Evolutionary conservation across 2,113 vertebrate species (phyloP).

Genomic region (Eublepharis macularius): DNA sequence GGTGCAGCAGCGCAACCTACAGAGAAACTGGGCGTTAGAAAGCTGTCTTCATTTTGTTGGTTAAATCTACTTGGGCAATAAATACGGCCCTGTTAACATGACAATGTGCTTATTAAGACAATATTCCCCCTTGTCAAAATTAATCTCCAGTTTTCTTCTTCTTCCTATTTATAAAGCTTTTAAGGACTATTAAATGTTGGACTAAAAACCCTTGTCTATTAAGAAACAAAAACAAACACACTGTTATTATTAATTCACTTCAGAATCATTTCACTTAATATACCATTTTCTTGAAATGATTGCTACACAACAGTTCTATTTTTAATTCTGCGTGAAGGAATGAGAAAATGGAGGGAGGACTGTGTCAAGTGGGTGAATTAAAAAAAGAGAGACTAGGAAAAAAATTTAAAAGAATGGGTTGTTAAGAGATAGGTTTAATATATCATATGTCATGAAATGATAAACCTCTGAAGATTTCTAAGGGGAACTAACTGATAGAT

Average conservation of each 20-base stretch:
- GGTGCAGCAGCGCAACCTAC: background rate
- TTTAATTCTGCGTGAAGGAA: slow-evolving; percentile 27
- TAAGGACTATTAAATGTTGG: background rate
- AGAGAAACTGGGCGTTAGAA: slow-evolving; percentile 15
- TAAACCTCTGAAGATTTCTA: background rate
- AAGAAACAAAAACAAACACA: background rate
- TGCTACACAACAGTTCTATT: slow-evolving; percentile 40
- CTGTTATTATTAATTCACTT: slow-evolving; percentile 22
- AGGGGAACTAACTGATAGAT: background rate
- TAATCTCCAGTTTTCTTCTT: slow-evolving; percentile 8
- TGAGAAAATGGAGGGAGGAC: slow-evolving; percentile 17
- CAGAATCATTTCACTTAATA: background rate
- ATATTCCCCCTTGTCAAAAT: background rate
- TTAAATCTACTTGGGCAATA: slow-evolving; percentile 24
- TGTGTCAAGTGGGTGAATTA: background rate
- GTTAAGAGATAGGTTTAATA: slow-evolving; percentile 26
- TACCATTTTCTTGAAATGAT: slow-evolving; percentile 26
- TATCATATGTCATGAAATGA: background rate
- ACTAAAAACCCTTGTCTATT: background rate
- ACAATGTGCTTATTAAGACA: background rate
- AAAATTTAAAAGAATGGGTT: slow-evolving; percentile 18
- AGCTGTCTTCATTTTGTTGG: slow-evolving; percentile 16
- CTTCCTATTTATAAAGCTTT: background rate
- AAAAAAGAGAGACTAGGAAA: background rate
- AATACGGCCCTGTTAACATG: background rate